Evolutionary conservation across 2,113 vertebrate species (phyloP).

Genomic region (Cheilinus undulatus): DNA sequence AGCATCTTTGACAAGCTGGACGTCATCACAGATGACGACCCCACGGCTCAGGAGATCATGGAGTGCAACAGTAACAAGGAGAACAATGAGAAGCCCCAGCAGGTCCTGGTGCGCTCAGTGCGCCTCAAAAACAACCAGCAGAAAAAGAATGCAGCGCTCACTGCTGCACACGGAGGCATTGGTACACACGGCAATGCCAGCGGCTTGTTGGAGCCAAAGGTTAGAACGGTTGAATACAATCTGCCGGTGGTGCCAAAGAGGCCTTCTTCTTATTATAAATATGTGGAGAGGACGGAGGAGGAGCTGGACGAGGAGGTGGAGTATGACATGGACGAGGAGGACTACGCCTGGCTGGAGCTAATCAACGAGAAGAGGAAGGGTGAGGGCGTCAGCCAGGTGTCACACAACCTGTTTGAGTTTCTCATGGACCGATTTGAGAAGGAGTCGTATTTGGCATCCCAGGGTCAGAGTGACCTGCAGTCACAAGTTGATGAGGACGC

Average conservation of each 20-base stretch:
- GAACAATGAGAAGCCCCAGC: slow-evolving; percentile 91
- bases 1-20: slow-evolving; percentile 97
- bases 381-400: slow-evolving; percentile 92
- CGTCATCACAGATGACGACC: slow-evolving; percentile 92
- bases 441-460: slow-evolving; percentile 92
- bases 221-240: slow-evolving; percentile 94
- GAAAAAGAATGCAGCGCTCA: slow-evolving; percentile 89
- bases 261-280: slow-evolving; percentile 89
- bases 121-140: slow-evolving; percentile 92
- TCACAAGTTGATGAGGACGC: slow-evolving; percentile 96
- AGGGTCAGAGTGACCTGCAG: slow-evolving; percentile 90
- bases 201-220: slow-evolving; percentile 90
- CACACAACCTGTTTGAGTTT: slow-evolving; percentile 96
- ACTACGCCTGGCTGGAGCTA: slow-evolving; percentile 97
- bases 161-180: slow-evolving; percentile 74
- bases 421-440: slow-evolving; percentile 99
- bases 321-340: slow-evolving; percentile 99
- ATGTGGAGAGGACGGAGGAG: slow-evolving; percentile 91
- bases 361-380: slow-evolving; percentile 93
- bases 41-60: slow-evolving; percentile 95
- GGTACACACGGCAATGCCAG: slow-evolving; percentile 71
- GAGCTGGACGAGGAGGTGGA: slow-evolving; percentile 98
- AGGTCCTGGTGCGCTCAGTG: slow-evolving; percentile 90
- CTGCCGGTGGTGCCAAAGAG: slow-evolving; percentile 91
- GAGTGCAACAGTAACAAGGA: slow-evolving; percentile 99